Percentiles rank a stretch among this genome's conserved stretches.
Evolutionary conservation across 2,797 vertebrate genomes (phyloP).

Genomic region (Mormyrops attenuatus): DNA sequence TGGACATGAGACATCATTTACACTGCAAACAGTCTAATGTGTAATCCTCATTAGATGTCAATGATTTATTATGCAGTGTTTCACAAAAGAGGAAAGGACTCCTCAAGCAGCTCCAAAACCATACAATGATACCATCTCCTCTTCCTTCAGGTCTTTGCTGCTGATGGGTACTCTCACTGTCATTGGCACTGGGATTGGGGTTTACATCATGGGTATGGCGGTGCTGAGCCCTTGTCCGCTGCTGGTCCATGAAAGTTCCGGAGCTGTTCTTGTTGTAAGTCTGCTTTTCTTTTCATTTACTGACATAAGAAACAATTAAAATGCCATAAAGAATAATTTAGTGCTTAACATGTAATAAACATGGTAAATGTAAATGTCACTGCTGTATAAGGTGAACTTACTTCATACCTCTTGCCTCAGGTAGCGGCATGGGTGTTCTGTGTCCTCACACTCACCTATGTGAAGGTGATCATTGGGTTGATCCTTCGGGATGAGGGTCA

Average conservation of each 20-base stretch:
- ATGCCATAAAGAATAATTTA: not conserved
- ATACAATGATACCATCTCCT: not conserved
- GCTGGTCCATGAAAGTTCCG: constrained; percentile 53
- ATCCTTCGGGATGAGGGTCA: constrained; percentile 73
- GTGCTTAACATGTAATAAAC: not conserved
- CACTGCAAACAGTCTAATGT: not conserved
- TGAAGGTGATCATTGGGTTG: constrained; percentile 74
- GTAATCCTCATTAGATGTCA: not conserved
- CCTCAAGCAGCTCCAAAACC: not conserved
- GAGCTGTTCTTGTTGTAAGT: constrained; percentile 66
- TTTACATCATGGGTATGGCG: constrained; percentile 73
- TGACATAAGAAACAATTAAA: not conserved
- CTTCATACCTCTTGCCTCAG: constrained; percentile 40
- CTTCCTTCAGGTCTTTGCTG: constrained; percentile 58
- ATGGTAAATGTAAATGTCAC: not conserved
- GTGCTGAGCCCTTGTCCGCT: constrained; percentile 72
- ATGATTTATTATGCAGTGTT: not conserved
- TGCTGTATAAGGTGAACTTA: not conserved
- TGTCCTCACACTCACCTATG: constrained; percentile 67
- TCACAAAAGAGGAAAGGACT: not conserved
- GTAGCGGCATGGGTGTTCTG: constrained; percentile 71
- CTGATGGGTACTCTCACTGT: constrained; percentile 60
- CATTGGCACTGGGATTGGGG: constrained; percentile 62
- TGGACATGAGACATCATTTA: not conserved
- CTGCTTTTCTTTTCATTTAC: not conserved